These are phyloP conservation scores for Simalia tracyae DNA, from an alignment of 2,797 vertebrate species.

Conservation along the genomic window DNA sequence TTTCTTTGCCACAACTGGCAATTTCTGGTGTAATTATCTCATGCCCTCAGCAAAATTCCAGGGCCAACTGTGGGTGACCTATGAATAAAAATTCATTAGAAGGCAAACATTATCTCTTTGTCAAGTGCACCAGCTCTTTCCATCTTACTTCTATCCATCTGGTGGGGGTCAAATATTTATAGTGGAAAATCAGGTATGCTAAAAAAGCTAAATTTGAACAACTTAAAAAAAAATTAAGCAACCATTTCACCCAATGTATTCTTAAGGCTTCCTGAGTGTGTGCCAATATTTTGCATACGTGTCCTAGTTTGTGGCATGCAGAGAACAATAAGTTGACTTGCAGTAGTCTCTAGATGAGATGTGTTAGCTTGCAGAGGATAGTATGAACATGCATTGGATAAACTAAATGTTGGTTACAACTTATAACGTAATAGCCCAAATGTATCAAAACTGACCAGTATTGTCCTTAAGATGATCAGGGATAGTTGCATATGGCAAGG, in stretches of 20 bases:
- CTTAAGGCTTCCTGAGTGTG: background rate
- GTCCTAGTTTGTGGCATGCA: too few relatives aligned
- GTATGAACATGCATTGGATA: background rate
- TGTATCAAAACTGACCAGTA: background rate
- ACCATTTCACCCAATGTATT: background rate
- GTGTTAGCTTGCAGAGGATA: background rate
- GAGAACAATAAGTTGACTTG: background rate
- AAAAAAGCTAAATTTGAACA: background rate
- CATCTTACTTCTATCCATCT: background rate
- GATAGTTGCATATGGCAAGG: background rate
- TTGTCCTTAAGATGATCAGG: background rate
- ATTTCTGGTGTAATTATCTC: background rate
- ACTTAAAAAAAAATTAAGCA: background rate
- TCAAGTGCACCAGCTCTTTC: background rate
- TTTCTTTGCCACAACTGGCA: slow-evolving; percentile 2
- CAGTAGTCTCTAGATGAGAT: background rate
- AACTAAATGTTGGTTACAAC: background rate
- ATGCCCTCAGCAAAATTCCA: background rate
- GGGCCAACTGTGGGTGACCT: slow-evolving; percentile 8
- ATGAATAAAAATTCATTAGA: background rate
- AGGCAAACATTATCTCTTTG: background rate
- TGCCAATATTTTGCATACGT: background rate
- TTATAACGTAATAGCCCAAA: background rate
- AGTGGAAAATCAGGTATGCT: fast-evolving
- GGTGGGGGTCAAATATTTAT: background rate